Base-by-base conservation (phyloP, 2,888 invertebrate species). In the Hypselothyrea guttata region DNA sequence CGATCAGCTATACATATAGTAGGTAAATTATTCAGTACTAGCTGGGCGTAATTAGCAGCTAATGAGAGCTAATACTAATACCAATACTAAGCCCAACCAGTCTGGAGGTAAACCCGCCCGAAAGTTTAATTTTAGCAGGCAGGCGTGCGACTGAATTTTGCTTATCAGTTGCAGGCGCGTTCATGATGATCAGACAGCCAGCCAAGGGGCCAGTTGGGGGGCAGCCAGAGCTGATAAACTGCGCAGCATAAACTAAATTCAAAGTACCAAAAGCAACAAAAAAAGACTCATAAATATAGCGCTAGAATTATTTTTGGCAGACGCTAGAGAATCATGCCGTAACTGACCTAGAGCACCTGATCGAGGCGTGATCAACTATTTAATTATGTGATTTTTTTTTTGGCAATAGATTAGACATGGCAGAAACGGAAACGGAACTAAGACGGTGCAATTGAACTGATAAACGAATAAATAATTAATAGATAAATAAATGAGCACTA, bases 281-380 rank as follows among this genome's bases (percentile, higher is more conserved):
- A 22, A 5, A 22, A 22, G 56, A 47, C 45, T 62, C 65, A 70
- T 81, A 79, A 82, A 74, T 78, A 62, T 74, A 72, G 74, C 62
- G 49, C 53, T 28, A 54, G 9, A 55, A 58, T 72, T 78, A 73
- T 75, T 84, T 81, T 82, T 73, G 68, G 77, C 61, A 38, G 40
- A 33, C 7, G 13, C 40, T 18, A 22, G 46, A 28, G 15, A 54
- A 57, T 38, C 63, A 72, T 64, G 71, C 64, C 73, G 68, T 84
- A 81, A 86, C 86, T 86, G 87, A 86, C 86, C 86, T 86, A 87
- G 84, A 84, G 67, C 86, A 86, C 70, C 77, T 85, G 85, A 81
- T 84, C 84, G 40, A 41, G 52, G 73, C 87, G 86, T 86, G 86
- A 87, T 86, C 86, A 66, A 55, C 46, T 49, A 51, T 71, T 67